A percentile compares a stretch with the other conserved stretches of the same genome.
Conservation (phyloP, 2,113 vertebrate species). For the Tupaia tana region DNA sequence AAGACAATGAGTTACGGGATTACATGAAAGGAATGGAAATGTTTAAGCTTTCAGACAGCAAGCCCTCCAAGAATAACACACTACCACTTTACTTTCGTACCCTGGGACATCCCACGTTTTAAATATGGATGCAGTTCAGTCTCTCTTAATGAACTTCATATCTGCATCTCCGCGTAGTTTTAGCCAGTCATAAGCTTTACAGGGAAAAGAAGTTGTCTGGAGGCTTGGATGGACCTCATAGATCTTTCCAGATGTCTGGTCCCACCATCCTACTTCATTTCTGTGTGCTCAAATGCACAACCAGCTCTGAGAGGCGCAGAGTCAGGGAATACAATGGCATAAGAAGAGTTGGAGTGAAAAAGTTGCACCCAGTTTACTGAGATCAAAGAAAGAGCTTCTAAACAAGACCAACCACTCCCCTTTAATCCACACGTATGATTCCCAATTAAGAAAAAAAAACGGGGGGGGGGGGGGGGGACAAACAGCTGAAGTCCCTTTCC, state of each 20-base stretch:
- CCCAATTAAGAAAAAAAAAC: background rate
- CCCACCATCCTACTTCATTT: background rate
- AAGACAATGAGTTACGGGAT: background rate
- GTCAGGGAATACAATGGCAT: background rate
- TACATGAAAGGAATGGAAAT: background rate
- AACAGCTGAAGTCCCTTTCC: background rate
- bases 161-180: background rate
- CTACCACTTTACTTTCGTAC: background rate
- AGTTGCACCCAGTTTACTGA: background rate
- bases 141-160: slow-evolving; percentile 38
- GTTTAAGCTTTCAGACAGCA: background rate
- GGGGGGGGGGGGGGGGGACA: too few species aligned
- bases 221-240: background rate
- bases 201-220: background rate
- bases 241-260: background rate
- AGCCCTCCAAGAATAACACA: background rate
- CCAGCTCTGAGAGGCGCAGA: background rate
- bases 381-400: background rate
- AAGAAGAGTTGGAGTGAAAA: background rate
- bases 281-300: accelerated
- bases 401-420: background rate
- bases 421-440: background rate
- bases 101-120: background rate
- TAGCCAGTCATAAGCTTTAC: background rate
- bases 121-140: background rate